Base-by-base conservation (phyloP, 2,888 invertebrate genomes). In the Sinhomidia bicolor region DNA sequence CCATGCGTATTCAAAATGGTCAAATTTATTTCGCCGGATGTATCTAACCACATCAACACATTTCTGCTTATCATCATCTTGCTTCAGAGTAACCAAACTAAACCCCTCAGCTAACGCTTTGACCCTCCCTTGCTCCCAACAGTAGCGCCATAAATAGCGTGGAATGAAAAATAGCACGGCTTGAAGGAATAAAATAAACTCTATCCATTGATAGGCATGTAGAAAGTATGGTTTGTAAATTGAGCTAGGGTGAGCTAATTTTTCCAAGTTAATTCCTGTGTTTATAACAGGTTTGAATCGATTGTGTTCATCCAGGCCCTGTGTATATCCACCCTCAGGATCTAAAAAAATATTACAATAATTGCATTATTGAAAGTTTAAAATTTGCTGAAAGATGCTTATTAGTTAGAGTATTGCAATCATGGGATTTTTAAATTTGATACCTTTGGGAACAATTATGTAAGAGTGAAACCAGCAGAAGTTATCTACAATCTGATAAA, bases 381-480 rank as follows among this genome's bases (percentile, higher is more conserved):
- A n/a, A n/a, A n/a, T n/a, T n/a, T n/a, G n/a, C n/a, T n/a, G n/a
- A n/a, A n/a, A n/a, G n/a, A n/a, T n/a, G n/a, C n/a, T n/a, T n/a
- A n/a, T n/a, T n/a, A n/a, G n/a, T n/a, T n/a, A n/a, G n/a, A n/a
- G n/a, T n/a, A n/a, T n/a, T n/a, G n/a, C n/a, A n/a, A n/a, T n/a
- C n/a, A n/a, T n/a, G n/a, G n/a, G 14, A 20, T 3, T 20, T 23
- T 60, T 23, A 17, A 60, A 51, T 3, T 7, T 51, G 41, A 17
- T 65, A 88, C 82, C 81, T 71, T 68, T 76, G 0, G 98, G 98
- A 91, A 98, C 96, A 83, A 97, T 98, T 94, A 97, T 98, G 91
- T 98, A 98, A 68, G 97, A 97, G 93, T 98, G 97, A 85, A 95
- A 95, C 97, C 97, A 97, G 94, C 98, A 98, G 93, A 98, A 98